Conservation (phyloP, 2,797 vertebrate genomes). For the Rhinella marina region DNA sequence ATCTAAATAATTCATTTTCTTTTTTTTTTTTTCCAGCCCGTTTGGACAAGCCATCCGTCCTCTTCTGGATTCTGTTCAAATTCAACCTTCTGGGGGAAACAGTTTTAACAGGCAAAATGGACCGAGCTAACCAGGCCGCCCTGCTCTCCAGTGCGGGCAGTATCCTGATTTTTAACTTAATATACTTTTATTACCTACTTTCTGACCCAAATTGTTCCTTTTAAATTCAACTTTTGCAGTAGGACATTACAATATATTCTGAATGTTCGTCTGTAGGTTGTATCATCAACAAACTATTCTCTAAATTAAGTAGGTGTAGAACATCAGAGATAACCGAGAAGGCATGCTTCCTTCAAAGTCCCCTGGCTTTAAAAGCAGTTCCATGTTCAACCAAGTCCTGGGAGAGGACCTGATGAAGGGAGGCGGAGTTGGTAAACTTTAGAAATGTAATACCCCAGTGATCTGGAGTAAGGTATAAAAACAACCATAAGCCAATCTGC, state of each 20-base stretch:
- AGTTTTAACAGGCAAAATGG: constrained; percentile 86
- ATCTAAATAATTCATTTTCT: background rate
- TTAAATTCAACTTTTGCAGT: constrained; percentile 26
- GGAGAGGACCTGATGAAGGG: background rate
- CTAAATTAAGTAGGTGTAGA: background rate
- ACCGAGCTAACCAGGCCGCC: constrained; percentile 80
- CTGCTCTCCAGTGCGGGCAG: constrained; percentile 64
- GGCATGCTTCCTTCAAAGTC: background rate
- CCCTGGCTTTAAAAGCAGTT: background rate
- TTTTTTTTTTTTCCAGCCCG: constrained; percentile 77
- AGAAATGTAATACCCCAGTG: too few species aligned
- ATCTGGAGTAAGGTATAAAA: too few species aligned
- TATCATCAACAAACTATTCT: background rate
- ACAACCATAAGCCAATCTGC: too few species aligned
- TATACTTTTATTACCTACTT: constrained; percentile 39
- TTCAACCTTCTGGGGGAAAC: constrained; percentile 90
- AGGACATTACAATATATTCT: constrained; percentile 12
- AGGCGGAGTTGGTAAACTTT: too few species aligned
- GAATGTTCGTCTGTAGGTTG: background rate
- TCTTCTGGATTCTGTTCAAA: constrained; percentile 91
- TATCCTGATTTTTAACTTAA: constrained; percentile 76
- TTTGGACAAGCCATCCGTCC: constrained; percentile 94
- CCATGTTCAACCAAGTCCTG: too few species aligned
- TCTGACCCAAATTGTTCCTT: constrained; percentile 29
- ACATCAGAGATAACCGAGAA: background rate